Percentiles rank a stretch among this genome's conserved stretches.
Evolutionary conservation across 1,140 invertebrate genomes (phyloP).

Genomic region (Chelonus insularis): DNA sequence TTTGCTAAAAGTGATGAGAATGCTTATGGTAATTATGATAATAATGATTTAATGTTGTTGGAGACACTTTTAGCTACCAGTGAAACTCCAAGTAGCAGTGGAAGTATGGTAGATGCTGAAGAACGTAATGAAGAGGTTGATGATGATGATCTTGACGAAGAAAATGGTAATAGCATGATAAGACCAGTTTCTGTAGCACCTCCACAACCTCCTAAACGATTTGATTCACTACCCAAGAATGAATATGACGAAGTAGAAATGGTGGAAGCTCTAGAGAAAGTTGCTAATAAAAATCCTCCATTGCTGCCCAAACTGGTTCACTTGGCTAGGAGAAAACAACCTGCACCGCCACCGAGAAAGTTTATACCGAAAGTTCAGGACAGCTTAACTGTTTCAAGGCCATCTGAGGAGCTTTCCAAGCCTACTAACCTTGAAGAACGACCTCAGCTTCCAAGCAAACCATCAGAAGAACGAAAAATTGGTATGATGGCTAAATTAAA

Average conservation of each 20-base stretch:
- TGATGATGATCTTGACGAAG: constrained; percentile 46
- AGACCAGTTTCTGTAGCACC: constrained; percentile 37
- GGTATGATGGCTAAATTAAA: constrained; percentile 49
- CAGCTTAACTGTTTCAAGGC: constrained; percentile 10
- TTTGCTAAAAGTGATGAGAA: constrained; percentile 35
- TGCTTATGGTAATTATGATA: constrained; percentile 45
- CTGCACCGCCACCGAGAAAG: constrained; percentile 50
- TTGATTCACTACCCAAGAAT: constrained; percentile 56
- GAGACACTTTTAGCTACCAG: constrained; percentile 45
- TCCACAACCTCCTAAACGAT: constrained; percentile 58
- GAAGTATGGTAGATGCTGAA: constrained; percentile 39
- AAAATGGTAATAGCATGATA: constrained; percentile 35
- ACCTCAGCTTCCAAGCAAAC: neutral
- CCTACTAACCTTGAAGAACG: constrained; percentile 8
- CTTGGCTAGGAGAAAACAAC: constrained; percentile 44
- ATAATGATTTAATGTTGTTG: constrained; percentile 47
- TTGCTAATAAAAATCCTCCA: constrained; percentile 44
- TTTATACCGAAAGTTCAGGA: constrained; percentile 17
- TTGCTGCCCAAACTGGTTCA: constrained; percentile 52
- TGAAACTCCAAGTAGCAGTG: constrained; percentile 42
- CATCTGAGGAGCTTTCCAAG: neutral
- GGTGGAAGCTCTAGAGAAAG: constrained; percentile 38
- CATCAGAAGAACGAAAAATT: constrained; percentile 35
- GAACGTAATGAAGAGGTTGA: constrained; percentile 39
- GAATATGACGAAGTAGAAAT: constrained; percentile 51